A percentile compares a stretch with the other conserved stretches of the same genome.
These are phyloP conservation scores for Ceratoteleas bidentatus DNA, from an alignment of 1,140 invertebrate species.

Conservation along the genomic window DNA sequence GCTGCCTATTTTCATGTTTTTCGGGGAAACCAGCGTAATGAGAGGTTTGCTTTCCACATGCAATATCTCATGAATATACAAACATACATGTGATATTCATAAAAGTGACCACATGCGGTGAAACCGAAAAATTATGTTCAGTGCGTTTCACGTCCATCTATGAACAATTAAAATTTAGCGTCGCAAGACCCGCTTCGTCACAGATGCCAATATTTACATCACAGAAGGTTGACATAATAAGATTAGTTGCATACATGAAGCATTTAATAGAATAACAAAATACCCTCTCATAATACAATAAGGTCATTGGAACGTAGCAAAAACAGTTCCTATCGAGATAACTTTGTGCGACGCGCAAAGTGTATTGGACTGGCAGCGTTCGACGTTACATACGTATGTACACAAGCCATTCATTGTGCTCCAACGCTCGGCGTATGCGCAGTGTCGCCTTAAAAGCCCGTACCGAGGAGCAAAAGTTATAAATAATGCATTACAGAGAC, in stretches of 20 bases:
- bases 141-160: no score
- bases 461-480: conserved; percentile 15
- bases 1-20: no score
- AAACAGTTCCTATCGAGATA: conserved; percentile 58
- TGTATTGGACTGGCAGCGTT: conserved; percentile 55
- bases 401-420: conserved; percentile 14
- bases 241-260: conserved; percentile 36
- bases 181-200: no score
- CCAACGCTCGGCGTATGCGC: neutral
- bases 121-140: no score
- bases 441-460: conserved; percentile 10
- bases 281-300: conserved; percentile 54
- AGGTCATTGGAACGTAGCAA: conserved; percentile 62
- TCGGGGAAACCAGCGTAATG: no score
- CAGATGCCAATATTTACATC: no score
- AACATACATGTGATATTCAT: no score
- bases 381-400: conserved; percentile 49
- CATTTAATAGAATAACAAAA: conserved; percentile 53
- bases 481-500: conserved; percentile 18
- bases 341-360: conserved; percentile 56
- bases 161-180: no score
- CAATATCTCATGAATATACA: no score
- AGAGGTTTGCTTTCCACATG: no score
- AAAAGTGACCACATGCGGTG: no score
- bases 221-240: conserved; percentile 50